These are phyloP conservation scores for Ips typographus DNA, from an alignment of 1,140 invertebrate genomes.

Conservation along the genomic window DNA sequence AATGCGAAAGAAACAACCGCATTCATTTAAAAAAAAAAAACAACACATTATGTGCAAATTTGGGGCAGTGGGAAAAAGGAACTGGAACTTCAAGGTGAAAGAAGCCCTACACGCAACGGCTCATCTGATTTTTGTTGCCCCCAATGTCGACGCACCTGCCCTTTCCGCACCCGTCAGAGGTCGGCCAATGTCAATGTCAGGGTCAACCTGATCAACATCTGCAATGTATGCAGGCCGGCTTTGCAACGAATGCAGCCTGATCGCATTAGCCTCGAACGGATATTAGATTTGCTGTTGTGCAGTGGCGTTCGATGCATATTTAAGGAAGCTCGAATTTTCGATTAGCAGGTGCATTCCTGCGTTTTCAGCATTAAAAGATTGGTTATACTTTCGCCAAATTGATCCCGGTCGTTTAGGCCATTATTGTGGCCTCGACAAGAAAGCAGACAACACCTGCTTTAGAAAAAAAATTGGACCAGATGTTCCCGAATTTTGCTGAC, in stretches of 20 bases:
- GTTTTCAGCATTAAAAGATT: background rate
- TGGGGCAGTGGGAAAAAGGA: conserved; percentile 14
- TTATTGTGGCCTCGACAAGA: background rate
- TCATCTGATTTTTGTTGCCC: conserved; percentile 25
- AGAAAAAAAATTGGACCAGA: conserved; percentile 12
- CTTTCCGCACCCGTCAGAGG: conserved; percentile 39
- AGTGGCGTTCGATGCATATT: conserved; percentile 8
- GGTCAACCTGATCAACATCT: conserved; percentile 50
- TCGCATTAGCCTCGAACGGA: conserved; percentile 20
- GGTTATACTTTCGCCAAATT: too few relatives aligned
- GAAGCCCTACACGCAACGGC: conserved; percentile 22
- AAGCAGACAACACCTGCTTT: conserved; percentile 23
- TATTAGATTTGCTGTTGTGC: conserved; percentile 7
- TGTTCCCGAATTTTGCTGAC: conserved; percentile 24
- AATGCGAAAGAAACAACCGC: too few relatives aligned
- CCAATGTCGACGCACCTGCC: conserved; percentile 30
- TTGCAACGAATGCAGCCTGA: conserved; percentile 25
- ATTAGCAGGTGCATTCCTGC: background rate
- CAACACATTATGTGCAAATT: conserved; percentile 2
- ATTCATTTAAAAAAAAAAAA: too few relatives aligned
- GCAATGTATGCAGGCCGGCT: conserved; percentile 44
- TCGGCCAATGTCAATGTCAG: conserved; percentile 51
- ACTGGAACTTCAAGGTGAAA: conserved; percentile 6
- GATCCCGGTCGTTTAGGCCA: too few relatives aligned
- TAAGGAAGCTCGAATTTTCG: background rate